Evolutionary conservation across 2,113 vertebrate species (phyloP).

Genomic region (Bagarius yarrelli): DNA sequence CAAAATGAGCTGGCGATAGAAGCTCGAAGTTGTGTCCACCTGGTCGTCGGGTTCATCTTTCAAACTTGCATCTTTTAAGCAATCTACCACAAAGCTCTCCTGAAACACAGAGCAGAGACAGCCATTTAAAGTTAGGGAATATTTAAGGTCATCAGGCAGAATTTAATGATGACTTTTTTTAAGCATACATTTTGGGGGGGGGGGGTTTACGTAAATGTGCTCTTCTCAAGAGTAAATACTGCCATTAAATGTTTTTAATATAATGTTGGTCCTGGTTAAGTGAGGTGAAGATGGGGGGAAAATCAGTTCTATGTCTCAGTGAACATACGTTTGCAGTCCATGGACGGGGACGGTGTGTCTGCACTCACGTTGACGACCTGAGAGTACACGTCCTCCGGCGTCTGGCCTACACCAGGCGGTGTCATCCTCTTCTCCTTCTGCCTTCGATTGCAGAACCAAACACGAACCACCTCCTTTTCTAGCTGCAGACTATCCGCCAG

Average conservation of each 20-base stretch:
- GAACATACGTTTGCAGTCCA: slow-evolving; percentile 93
- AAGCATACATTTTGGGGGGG: slow-evolving; percentile 26
- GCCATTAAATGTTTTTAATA: slow-evolving; percentile 61
- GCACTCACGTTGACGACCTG: slow-evolving; percentile 93
- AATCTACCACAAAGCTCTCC: slow-evolving; percentile 64
- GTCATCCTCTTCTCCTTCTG: slow-evolving; percentile 99
- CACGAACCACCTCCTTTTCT: slow-evolving; percentile 92
- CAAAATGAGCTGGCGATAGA: slow-evolving; percentile 61
- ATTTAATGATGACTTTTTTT: slow-evolving; percentile 56
- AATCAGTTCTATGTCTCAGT: slow-evolving; percentile 80
- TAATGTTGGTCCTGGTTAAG: slow-evolving; percentile 60
- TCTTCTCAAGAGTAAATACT: slow-evolving; percentile 41
- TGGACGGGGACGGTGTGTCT: slow-evolving; percentile 91
- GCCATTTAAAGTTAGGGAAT: slow-evolving; percentile 59
- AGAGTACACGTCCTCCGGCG: slow-evolving; percentile 92
- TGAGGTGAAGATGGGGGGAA: slow-evolving; percentile 58
- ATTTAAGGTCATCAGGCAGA: slow-evolving; percentile 50
- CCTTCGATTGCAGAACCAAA: slow-evolving; percentile 98
- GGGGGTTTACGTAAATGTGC: slow-evolving; percentile 17
- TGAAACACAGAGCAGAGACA: slow-evolving; percentile 63
- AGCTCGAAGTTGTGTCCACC: slow-evolving; percentile 64
- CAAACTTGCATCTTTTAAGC: slow-evolving; percentile 65
- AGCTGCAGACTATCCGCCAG: slow-evolving; percentile 88
- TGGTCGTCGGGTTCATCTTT: slow-evolving; percentile 60
- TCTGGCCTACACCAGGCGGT: slow-evolving; percentile 90